These are phyloP conservation scores for Mobula hypostoma DNA, from an alignment of 2,113 vertebrate genomes.

Conservation along the genomic window DNA sequence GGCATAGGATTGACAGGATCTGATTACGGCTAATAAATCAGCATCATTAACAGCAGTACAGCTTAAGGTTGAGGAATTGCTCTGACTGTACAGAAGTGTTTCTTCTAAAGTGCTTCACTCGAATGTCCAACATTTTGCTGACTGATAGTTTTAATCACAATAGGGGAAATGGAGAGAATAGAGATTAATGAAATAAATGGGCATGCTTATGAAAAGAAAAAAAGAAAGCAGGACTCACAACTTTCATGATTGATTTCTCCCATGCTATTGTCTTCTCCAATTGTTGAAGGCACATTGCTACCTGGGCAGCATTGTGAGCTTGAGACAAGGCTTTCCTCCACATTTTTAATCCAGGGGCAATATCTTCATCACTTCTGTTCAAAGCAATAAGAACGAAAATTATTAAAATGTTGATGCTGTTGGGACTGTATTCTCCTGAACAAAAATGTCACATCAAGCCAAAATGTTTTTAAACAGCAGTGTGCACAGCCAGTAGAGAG, in stretches of 20 bases:
- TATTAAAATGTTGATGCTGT: slow-evolving; percentile 30
- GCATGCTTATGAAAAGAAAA: background rate
- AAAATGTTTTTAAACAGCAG: slow-evolving; percentile 62
- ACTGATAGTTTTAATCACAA: background rate
- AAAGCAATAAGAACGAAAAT: slow-evolving; percentile 51
- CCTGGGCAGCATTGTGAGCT: slow-evolving; percentile 86
- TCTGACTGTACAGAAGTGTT: too few relatives aligned
- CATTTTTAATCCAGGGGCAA: slow-evolving; percentile 91
- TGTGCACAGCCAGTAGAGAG: slow-evolving; percentile 66
- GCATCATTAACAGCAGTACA: background rate
- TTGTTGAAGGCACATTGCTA: slow-evolving; percentile 96
- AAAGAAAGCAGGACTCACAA: slow-evolving; percentile 71
- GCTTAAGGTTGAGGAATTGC: background rate
- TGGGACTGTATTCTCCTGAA: slow-evolving; percentile 48
- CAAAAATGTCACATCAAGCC: slow-evolving; percentile 57
- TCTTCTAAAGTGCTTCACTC: too few relatives aligned
- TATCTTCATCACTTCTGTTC: slow-evolving; percentile 86
- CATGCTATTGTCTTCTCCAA: slow-evolving; percentile 98
- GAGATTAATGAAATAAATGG: slow-evolving; percentile 47
- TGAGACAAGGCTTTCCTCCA: slow-evolving; percentile 91
- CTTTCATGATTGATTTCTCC: slow-evolving; percentile 99
- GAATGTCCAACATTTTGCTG: background rate
- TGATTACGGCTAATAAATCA: background rate
- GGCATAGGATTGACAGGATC: too few relatives aligned
- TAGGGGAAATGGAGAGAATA: slow-evolving; percentile 37